phyloP scores from a whole-genome alignment of 2,113 vertebrate genomes.

The Tenebrosternarchus preto region DNA sequence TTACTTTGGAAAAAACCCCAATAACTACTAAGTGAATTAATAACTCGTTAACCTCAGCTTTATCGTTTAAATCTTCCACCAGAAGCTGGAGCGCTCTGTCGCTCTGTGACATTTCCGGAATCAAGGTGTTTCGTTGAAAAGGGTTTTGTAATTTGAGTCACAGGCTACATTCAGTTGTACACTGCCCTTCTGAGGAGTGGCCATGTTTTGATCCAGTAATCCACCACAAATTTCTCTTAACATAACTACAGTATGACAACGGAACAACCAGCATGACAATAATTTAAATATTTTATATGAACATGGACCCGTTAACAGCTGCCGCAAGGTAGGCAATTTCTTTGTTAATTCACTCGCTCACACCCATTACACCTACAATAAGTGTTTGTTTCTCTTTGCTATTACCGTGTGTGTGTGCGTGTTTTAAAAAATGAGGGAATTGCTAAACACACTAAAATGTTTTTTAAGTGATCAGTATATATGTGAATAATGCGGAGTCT shows the following conservation, averaged over 20 bases:
- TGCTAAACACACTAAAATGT: too few species aligned
- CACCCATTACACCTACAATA: too few species aligned
- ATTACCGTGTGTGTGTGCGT: too few species aligned
- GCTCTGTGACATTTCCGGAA: slow-evolving; percentile 29
- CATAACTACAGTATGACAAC: too few species aligned
- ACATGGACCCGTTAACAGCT: too few species aligned
- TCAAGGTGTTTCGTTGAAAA: not conserved
- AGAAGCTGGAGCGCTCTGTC: not conserved
- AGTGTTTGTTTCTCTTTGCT: too few species aligned
- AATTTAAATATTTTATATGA: too few species aligned
- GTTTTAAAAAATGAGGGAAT: too few species aligned
- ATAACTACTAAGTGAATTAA: not conserved
- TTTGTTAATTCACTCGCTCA: too few species aligned
- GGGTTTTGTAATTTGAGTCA: not conserved
- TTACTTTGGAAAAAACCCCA: not conserved
- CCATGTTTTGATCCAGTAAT: not conserved
- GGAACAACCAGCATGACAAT: too few species aligned
- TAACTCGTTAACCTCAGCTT: not conserved
- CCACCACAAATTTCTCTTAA: not conserved
- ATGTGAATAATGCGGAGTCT: not conserved
- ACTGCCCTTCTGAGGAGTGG: not conserved
- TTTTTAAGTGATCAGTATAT: not conserved
- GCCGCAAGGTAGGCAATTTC: not conserved
- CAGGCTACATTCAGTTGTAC: not conserved
- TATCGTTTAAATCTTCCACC: not conserved